These are phyloP conservation scores for rabbit (Oryctolagus cuniculus) DNA, from an alignment of 2,113 vertebrate species.

Conservation along the genomic window DNA sequence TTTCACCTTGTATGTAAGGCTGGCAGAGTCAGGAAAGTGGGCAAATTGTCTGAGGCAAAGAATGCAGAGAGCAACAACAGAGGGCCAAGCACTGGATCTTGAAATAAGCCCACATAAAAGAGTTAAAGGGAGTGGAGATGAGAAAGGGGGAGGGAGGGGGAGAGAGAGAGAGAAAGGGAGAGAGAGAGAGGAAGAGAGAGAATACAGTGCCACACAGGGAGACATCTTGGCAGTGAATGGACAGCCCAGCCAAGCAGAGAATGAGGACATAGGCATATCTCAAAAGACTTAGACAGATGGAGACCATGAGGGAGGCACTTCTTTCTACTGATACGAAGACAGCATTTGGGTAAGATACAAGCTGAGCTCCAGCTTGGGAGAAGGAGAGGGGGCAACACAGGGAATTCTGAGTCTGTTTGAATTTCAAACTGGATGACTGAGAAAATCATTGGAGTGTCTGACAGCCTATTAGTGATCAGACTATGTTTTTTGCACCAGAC, in stretches of 20 bases:
- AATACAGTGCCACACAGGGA: neutral
- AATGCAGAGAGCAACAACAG: neutral
- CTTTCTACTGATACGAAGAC: constrained; percentile 25
- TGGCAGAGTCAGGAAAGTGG: neutral
- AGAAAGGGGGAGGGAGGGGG: no score
- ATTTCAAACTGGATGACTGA: constrained; percentile 62
- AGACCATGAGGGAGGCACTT: neutral
- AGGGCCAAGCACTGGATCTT: neutral
- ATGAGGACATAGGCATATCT: constrained; percentile 11
- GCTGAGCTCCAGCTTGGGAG: neutral
- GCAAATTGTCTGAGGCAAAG: neutral
- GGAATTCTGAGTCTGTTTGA: constrained; percentile 60
- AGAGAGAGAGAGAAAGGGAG: no score
- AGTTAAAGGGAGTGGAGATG: neutral
- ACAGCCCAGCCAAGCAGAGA: constrained; percentile 40
- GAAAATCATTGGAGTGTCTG: constrained; percentile 70
- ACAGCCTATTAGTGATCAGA: constrained; percentile 64
- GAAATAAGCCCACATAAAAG: constrained; percentile 26
- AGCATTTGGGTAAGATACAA: constrained; percentile 20
- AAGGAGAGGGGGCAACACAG: neutral
- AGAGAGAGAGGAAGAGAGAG: neutral
- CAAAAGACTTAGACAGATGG: constrained; percentile 46
- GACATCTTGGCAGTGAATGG: constrained; percentile 22
- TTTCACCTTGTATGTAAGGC: neutral
- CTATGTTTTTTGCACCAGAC: constrained; percentile 55